Base-by-base conservation (phyloP, 2,888 invertebrate genomes). In the Merodon equestris region DNA sequence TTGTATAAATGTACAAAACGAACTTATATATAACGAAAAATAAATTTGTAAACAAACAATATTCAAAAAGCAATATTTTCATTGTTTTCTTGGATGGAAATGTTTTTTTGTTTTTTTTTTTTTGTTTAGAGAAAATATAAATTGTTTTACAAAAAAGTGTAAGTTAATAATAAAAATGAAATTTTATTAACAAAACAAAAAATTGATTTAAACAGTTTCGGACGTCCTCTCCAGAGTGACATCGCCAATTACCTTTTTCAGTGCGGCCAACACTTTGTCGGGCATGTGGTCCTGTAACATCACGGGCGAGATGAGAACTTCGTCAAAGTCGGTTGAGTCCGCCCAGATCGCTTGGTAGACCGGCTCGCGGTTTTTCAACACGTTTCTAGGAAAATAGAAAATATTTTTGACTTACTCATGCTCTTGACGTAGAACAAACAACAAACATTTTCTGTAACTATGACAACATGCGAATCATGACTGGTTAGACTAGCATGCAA, bases 221-320 rank as follows among this genome's bases (percentile, higher is more conserved):
- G 87, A 84, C 74, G 84, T 83, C 83, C 83, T 85, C 77, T 86
- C 86, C 71, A 84, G 85, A 76, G 84, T 84, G 40, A 83, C 82
- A 66, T 84, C 85, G 75, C 83, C 76, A 84, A 91, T 90, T 93
- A 96, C 96, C 94, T 95, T 95, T 89, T 95, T 93, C 81, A 96
- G 90, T 27, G 95, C 96, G 81, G 94, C 93, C 83, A 96, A 90
- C 71, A 96, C 94, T 87, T 93, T 94, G 86, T 96, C 95, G 34
- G 96, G 96, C 96, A 96, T 96, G 88, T 96, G 96, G 88, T 96
- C 96, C 88, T 95, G 95, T 76, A 96, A 91, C 96, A 96, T 96
- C 57, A 95, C 95, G 0, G 96, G 96, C 19, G 96, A 96, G 82
- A 96, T 95, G 63, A 96, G 91, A 15, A 96, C 95, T 89, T 96